A percentile compares a stretch with the other conserved stretches of the same genome.
phyloP scores from a whole-genome alignment of 2,113 vertebrate species.

The Strigops habroptila region DNA sequence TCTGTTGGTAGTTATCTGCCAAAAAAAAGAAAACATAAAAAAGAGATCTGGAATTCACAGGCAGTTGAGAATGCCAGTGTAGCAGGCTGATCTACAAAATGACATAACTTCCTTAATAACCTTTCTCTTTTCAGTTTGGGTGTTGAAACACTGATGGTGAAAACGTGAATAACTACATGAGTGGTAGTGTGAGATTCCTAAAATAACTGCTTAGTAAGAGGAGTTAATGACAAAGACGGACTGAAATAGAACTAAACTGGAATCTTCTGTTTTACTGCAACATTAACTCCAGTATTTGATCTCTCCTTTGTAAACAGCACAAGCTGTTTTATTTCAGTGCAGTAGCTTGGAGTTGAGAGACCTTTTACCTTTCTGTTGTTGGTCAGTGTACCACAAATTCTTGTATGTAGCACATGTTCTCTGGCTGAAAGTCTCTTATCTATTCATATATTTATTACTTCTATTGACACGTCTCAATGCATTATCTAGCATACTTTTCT shows the following conservation, averaged over 20 bases:
- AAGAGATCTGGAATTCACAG: neutral
- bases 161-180: neutral
- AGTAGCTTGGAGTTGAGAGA: neutral
- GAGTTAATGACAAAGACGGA: neutral
- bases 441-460: neutral
- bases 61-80: neutral
- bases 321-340: neutral
- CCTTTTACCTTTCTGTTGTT: neutral
- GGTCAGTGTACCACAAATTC: neutral
- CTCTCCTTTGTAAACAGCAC: neutral
- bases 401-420: neutral
- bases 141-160: neutral
- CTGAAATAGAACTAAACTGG: neutral
- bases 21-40: neutral
- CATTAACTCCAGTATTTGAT: neutral
- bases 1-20: neutral
- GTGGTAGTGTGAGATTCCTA: neutral
- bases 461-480: neutral
- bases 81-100: neutral
- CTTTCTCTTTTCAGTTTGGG: neutral
- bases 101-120: neutral
- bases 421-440: neutral
- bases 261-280: neutral
- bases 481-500: neutral
- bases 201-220: neutral